Evolutionary conservation across 2,113 vertebrate genomes (phyloP), one percentile per base, ranked within the genome.

Genomic region (Rousettus leschenaultii): DNA sequence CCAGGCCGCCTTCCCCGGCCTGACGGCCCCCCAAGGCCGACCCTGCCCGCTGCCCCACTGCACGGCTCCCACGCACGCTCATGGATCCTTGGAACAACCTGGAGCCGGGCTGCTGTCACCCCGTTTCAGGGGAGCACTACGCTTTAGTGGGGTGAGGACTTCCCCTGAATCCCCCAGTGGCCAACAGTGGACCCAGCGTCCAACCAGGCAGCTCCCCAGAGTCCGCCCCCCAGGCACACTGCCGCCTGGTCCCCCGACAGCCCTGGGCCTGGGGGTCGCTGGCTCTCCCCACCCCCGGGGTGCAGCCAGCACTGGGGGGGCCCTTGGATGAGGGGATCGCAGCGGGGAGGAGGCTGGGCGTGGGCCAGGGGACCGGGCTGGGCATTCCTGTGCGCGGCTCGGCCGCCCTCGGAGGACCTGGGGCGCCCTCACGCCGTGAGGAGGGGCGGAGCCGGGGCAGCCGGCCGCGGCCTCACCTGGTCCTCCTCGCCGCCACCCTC

Each of bases 401-500:
- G 66, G 78, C n/a, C 9, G 21, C 28, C 65, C 15, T 7, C 35
- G 10, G 6, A 1, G 1, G 51, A 35, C 18, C 1, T 3, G n/a
- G 71, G 45, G 6, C 0, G 2, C 38, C 53, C 26, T 16, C 68
- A 40, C 5, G 2, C 18, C 3, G 1, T 0, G 38, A 19, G 22
- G 21, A 2, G 14, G 63, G 61, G 45, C n/a, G 2, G 48, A 33
- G 30, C 15, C 63, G 59, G 59, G 24, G 59, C 59, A 3, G 57
- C 24, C 24, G 7, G 5, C 33, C 4, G 2, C 0, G 6, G 12
- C 3, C 98, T 99, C 97, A 99, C 99, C 99, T 99, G 99, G 97
- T 99, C 99, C 97, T 99, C 99, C 92, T 99, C 99, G 61, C 99
- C 99, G 2, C 99, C 99, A 26, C 99, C 99, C 74, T 99, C 99